phyloP scores from a whole-genome alignment of 1,140 invertebrate species.

The Ruditapes philippinarum region DNA sequence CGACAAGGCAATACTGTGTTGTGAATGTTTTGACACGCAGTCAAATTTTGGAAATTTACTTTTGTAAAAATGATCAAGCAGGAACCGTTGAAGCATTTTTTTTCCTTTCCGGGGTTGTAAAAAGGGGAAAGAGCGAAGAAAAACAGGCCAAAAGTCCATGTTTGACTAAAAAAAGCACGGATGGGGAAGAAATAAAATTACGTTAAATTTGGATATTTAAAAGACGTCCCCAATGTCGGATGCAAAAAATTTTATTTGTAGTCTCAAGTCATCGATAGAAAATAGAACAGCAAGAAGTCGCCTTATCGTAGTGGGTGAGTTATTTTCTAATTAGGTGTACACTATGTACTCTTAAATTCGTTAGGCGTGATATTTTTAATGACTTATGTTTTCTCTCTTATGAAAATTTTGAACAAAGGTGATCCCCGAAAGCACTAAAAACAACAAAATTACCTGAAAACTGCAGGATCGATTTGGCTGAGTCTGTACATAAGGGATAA shows the following conservation, averaged over 20 bases:
- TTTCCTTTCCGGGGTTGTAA: not conserved
- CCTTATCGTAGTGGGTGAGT: conserved; percentile 41
- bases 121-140: not conserved
- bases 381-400: too few species aligned
- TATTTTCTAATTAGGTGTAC: not conserved
- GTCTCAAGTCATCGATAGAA: not conserved
- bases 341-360: too few species aligned
- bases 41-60: conserved; percentile 18
- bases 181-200: conserved; percentile 42
- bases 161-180: conserved; percentile 1
- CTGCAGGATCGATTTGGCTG: too few species aligned
- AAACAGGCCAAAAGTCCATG: conserved; percentile 5
- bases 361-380: too few species aligned
- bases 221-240: conserved; percentile 51
- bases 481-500: too few species aligned
- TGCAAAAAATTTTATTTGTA: conserved; percentile 26
- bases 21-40: conserved; percentile 35
- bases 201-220: not conserved
- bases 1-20: conserved; percentile 31
- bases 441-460: too few species aligned
- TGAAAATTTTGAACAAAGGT: too few species aligned
- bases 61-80: conserved; percentile 10
- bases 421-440: too few species aligned
- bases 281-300: not conserved
- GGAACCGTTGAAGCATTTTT: not conserved